A percentile compares a stretch with the other conserved stretches of the same genome.
Conservation (phyloP, 2,888 invertebrate species). For the Microplitis deprimator region DNA sequence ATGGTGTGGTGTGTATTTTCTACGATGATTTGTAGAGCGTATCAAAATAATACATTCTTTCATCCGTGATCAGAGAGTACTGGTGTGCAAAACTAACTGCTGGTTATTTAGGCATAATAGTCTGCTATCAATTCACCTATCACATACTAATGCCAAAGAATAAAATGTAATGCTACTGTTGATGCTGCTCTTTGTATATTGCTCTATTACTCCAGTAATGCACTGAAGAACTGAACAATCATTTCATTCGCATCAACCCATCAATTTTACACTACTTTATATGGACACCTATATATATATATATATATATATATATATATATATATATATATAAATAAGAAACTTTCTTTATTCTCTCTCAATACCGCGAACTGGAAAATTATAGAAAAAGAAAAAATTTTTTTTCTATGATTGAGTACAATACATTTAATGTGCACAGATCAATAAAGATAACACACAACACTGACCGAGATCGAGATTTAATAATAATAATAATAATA, state of each 20-base stretch:
- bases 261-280: background rate
- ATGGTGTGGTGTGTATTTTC: conserved; percentile 52
- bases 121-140: conserved; percentile 56
- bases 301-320: background rate
- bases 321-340: background rate
- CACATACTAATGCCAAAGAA: conserved; percentile 28
- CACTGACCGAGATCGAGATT: background rate
- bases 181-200: conserved; percentile 1
- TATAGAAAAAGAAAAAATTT: background rate
- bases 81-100: conserved; percentile 38
- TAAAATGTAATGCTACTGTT: conserved; percentile 1
- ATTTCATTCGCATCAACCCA: background rate
- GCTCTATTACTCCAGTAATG: background rate
- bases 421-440: background rate
- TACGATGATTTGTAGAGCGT: conserved; percentile 68
- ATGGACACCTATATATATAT: background rate
- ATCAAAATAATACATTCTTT: conserved; percentile 59
- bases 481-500: background rate
- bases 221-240: background rate
- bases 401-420: background rate
- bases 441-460: background rate
- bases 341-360: conserved; percentile 1
- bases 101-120: conserved; percentile 57
- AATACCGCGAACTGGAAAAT: background rate
- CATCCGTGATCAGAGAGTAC: conserved; percentile 55